These are phyloP conservation scores for Grus americana DNA, from an alignment of 2,113 vertebrate genomes.

Conservation along the genomic window DNA sequence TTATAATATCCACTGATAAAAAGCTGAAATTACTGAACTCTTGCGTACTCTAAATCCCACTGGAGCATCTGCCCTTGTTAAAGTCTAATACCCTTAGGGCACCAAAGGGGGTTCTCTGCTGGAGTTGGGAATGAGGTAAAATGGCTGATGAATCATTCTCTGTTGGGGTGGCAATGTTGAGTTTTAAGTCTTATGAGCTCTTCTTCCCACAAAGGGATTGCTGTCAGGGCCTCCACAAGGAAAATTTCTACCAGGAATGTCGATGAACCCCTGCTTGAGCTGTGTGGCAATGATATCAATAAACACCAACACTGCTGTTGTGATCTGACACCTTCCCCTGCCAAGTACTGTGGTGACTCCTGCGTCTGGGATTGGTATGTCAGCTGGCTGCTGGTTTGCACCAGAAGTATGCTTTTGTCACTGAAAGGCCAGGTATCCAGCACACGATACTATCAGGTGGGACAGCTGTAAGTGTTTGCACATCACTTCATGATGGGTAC, in stretches of 20 bases:
- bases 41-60: background rate
- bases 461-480: background rate
- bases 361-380: background rate
- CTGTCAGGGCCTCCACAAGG: background rate
- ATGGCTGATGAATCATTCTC: background rate
- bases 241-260: background rate
- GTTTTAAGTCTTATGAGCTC: background rate
- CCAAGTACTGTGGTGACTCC: background rate
- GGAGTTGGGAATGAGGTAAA: background rate
- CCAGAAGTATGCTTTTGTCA: background rate
- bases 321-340: background rate
- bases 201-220: background rate
- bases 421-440: no score
- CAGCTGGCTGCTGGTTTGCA: background rate
- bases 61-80: conserved; percentile 8
- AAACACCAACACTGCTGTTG: background rate
- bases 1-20: conserved; percentile 15
- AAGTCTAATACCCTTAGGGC: background rate
- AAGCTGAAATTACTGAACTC: conserved; percentile 21
- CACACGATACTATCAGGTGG: accelerated
- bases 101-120: background rate
- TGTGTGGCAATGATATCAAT: background rate
- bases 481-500: background rate
- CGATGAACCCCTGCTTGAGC: background rate
- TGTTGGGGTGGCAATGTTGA: background rate